Conservation (phyloP, 1,140 invertebrate genomes). For the Bombyx mandarina region DNA sequence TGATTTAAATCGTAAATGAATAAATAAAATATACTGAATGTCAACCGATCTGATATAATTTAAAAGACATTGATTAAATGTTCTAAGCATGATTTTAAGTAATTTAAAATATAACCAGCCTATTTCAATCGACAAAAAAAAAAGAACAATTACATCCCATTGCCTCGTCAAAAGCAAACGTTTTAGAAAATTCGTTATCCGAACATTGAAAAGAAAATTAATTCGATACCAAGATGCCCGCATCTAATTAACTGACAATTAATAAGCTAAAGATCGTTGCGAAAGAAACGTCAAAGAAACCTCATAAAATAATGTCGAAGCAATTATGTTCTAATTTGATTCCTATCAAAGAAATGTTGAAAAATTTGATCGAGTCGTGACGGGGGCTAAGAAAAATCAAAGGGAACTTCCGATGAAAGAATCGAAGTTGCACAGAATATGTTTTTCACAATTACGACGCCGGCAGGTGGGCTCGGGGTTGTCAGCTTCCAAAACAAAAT, state of each 20-base stretch:
- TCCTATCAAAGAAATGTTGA: slow-evolving; percentile 22
- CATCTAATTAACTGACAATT: slow-evolving; percentile 26
- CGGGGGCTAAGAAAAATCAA: slow-evolving; percentile 39
- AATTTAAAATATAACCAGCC: too few relatives aligned
- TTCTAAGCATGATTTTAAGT: too few relatives aligned
- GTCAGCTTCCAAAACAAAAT: too few relatives aligned
- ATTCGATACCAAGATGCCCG: slow-evolving; percentile 6
- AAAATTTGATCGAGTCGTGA: slow-evolving; percentile 44
- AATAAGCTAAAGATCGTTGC: slow-evolving; percentile 6
- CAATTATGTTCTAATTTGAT: slow-evolving; percentile 50
- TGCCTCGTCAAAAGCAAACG: neutral
- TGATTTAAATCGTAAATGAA: too few relatives aligned
- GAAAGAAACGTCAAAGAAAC: slow-evolving; percentile 15
- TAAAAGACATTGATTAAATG: too few relatives aligned
- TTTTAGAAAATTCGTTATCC: neutral
- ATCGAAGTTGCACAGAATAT: slow-evolving; percentile 31
- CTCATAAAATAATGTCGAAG: slow-evolving; percentile 31
- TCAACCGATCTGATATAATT: too few relatives aligned
- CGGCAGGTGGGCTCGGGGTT: slow-evolving; percentile 39
- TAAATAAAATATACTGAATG: too few relatives aligned
- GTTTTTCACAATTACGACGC: slow-evolving; percentile 39
- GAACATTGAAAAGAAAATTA: neutral
- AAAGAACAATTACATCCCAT: too few relatives aligned
- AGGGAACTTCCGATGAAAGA: slow-evolving; percentile 38
- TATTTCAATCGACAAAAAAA: too few relatives aligned